Percentiles rank a stretch among this genome's conserved stretches.
Evolutionary conservation across 2,888 invertebrate species (phyloP).

Genomic region (Acronicta aceris): DNA sequence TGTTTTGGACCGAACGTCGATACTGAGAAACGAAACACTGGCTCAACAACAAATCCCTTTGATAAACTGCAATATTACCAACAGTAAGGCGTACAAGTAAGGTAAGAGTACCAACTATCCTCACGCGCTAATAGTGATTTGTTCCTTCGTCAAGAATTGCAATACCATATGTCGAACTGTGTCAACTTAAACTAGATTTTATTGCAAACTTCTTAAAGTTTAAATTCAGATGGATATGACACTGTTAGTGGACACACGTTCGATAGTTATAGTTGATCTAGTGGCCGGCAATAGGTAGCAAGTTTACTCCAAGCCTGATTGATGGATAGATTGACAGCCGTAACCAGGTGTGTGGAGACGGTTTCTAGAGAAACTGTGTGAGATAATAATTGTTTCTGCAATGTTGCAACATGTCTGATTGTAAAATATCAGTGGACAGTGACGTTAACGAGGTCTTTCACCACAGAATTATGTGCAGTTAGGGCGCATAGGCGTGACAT

Average conservation of each 20-base stretch:
- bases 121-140: conserved; percentile 78
- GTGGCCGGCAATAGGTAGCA: conserved; percentile 75
- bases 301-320: conserved; percentile 75
- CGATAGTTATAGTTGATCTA: conserved; percentile 75
- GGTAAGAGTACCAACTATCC: conserved; percentile 71
- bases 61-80: conserved; percentile 62
- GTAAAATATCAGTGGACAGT: conserved; percentile 45
- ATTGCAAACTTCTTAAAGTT: conserved; percentile 58
- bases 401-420: conserved; percentile 54
- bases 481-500: conserved; percentile 36
- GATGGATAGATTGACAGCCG: conserved; percentile 79
- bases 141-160: conserved; percentile 65
- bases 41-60: conserved; percentile 60
- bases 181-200: conserved; percentile 51
- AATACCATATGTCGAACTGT: conserved; percentile 62
- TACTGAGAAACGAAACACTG: conserved; percentile 16
- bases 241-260: conserved; percentile 44
- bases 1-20: conserved; percentile 21
- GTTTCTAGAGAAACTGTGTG: conserved; percentile 76
- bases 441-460: conserved; percentile 59
- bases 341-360: conserved; percentile 75
- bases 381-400: conserved; percentile 64
- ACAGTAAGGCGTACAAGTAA: conserved; percentile 62
- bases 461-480: conserved; percentile 56
- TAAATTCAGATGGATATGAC: conserved; percentile 53